Conservation (phyloP, 2,797 vertebrate genomes). For the Avahi laniger region DNA sequence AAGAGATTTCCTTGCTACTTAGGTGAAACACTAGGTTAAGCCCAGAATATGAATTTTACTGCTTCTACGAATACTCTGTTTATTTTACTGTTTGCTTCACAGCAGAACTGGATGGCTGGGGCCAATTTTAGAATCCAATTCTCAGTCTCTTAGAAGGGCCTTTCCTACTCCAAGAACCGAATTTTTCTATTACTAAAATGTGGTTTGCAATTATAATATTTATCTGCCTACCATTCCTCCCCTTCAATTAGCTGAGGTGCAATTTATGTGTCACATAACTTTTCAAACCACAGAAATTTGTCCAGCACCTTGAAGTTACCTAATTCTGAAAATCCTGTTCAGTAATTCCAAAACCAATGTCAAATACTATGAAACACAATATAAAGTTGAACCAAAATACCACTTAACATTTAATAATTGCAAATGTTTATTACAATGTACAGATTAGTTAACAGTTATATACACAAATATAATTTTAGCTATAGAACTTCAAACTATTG, state of each 20-base stretch:
- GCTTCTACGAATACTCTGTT: background rate
- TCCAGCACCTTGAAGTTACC: too few relatives aligned
- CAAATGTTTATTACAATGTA: constrained; percentile 86
- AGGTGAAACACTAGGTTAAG: background rate
- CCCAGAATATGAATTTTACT: background rate
- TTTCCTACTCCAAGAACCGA: background rate
- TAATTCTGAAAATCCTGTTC: constrained; percentile 20
- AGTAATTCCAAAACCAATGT: background rate
- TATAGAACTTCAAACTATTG: constrained; percentile 82
- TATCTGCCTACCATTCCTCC: background rate
- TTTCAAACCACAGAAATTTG: background rate
- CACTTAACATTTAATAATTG: constrained; percentile 70
- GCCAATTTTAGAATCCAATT: constrained; percentile 11
- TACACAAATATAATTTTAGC: constrained; percentile 85
- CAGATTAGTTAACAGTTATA: constrained; percentile 82
- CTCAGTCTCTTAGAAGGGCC: background rate
- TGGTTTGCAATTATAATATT: background rate
- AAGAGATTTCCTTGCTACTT: background rate
- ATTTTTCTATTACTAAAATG: background rate
- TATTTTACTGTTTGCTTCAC: background rate
- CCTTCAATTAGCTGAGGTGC: background rate
- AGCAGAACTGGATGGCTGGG: background rate
- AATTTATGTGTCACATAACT: background rate
- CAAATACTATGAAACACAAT: constrained; percentile 4
- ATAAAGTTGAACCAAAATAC: constrained; percentile 47